A percentile compares a stretch with the other conserved stretches of the same genome.
Conservation (phyloP, 2,113 vertebrate species). For the Ifrita kowaldi region DNA sequence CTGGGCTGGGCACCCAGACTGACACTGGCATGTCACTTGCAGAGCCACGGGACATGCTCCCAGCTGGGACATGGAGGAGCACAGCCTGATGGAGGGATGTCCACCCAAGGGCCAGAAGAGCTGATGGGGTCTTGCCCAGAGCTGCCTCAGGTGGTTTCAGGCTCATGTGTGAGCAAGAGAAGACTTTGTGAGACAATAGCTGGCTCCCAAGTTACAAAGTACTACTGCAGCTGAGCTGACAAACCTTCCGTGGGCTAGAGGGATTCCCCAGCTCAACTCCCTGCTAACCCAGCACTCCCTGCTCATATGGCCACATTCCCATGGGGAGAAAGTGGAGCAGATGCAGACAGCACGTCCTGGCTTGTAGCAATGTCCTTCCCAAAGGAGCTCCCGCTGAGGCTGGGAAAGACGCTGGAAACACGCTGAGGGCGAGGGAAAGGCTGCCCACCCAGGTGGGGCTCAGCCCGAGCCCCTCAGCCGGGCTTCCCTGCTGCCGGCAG, state of each 20-base stretch:
- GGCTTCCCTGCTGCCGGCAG: not conserved
- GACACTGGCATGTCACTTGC: not conserved
- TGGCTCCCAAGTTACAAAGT: not conserved
- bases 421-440: not conserved
- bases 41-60: not conserved
- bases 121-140: not conserved
- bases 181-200: not conserved
- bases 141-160: not conserved
- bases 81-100: rapidly evolving
- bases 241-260: not conserved
- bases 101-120: not conserved
- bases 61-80: not conserved
- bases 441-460: not conserved
- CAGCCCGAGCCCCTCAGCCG: not conserved
- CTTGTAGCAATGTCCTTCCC: not conserved
- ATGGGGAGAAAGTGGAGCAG: rapidly evolving
- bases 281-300: not conserved
- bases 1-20: not conserved
- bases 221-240: not conserved
- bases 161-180: rapidly evolving
- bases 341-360: not conserved
- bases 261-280: not conserved
- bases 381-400: not conserved
- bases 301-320: rapidly evolving
- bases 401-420: not conserved